Conservation (phyloP, 2,797 vertebrate genomes). For the Crenichthys baileyi region DNA sequence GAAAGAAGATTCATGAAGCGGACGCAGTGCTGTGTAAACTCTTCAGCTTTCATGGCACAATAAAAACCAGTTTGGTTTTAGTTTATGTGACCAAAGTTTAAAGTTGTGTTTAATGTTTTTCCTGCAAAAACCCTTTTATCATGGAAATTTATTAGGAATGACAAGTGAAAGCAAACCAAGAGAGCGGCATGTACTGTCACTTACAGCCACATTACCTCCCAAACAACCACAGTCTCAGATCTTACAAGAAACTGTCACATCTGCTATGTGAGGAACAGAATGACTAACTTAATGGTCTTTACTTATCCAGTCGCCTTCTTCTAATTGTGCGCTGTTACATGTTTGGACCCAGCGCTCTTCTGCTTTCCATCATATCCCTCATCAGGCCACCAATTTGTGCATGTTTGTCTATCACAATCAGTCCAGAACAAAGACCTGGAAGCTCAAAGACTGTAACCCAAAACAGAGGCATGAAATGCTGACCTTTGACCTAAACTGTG, state of each 20-base stretch:
- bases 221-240: slow-evolving; percentile 44
- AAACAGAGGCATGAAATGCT: slow-evolving; percentile 67
- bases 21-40: background rate
- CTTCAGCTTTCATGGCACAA: slow-evolving; percentile 15
- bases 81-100: background rate
- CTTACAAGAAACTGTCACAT: slow-evolving; percentile 6
- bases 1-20: slow-evolving; percentile 54
- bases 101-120: background rate
- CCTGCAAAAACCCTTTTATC: slow-evolving; percentile 1
- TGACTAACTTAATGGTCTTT: slow-evolving; percentile 28
- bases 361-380: slow-evolving; percentile 63
- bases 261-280: slow-evolving; percentile 2
- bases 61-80: slow-evolving; percentile 8
- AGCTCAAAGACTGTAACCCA: slow-evolving; percentile 62
- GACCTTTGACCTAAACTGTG: slow-evolving; percentile 68
- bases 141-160: slow-evolving; percentile 11
- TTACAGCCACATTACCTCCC: slow-evolving; percentile 29
- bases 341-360: slow-evolving; percentile 36
- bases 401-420: slow-evolving; percentile 55
- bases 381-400: slow-evolving; percentile 50
- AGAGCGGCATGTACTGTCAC: slow-evolving; percentile 24
- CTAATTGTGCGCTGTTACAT: slow-evolving; percentile 16
- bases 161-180: slow-evolving; percentile 2
- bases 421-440: slow-evolving; percentile 66
- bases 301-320: slow-evolving; percentile 26